Evolutionary conservation across 2,113 vertebrate genomes (phyloP), one percentile per base, ranked within the genome.

Genomic region (Corydoras sp.): DNA sequence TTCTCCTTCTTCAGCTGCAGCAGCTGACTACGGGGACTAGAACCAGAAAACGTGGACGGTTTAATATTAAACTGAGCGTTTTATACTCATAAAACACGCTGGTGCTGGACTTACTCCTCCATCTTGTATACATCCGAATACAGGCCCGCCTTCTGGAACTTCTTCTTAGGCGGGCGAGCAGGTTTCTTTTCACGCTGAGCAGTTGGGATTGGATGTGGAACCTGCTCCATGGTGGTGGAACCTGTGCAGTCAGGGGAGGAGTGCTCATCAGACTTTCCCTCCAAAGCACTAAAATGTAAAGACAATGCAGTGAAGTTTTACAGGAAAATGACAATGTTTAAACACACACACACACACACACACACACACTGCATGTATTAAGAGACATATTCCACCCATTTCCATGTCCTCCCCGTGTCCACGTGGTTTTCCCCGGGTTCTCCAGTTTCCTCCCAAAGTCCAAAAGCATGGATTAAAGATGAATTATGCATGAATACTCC

Each of bases 1-100:
- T 98, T 98, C 64, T 98, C 96, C 68, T 95, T 98, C 87, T 98
- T 98, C 58, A 98, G 81, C 48, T 97, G 95, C 65, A 97, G 91
- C 76, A 98, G 83, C 76, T 97, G 92, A 84, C 92, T 94, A 82
- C 94, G 93, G 5, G 95, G 95, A 76, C 95, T 98, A 2, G 58
- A 0, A 31, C 54, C 51, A 74, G 9, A 49, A 9, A 50, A 8
- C 24, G 64, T 75, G 32, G 11, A 24, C 18, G 18, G 18, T 11
- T 51, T 51, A 51, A 51, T 51, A 29, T 73, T 63, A 55, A 69
- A 4, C 7, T 49, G 8, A 3, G 11, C 58, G 5, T 15, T 15
- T 6, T 10, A n/a, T 11, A 24, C 2, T 15, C 18, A 24, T 24
- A 24, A 24, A 24, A 24, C 18, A 24, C 18, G 18, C 18, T 24